Conservation (phyloP, 1,140 invertebrate species). For the Yoshiicerus persimilis region DNA sequence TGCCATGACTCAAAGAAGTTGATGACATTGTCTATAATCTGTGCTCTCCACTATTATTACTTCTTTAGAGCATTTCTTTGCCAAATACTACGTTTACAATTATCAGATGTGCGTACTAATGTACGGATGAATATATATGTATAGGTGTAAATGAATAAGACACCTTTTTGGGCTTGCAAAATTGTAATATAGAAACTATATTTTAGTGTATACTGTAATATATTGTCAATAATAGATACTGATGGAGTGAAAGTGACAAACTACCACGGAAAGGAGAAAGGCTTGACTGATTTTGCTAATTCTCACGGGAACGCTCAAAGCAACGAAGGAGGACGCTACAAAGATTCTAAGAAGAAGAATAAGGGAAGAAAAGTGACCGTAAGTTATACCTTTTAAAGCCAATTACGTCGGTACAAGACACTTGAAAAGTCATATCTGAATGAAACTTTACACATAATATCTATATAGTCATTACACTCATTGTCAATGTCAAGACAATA, state of each 20-base stretch:
- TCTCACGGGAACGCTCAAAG: slow-evolving; percentile 35
- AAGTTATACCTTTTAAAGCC: slow-evolving; percentile 8
- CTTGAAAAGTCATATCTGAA: neutral
- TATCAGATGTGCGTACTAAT: too few relatives aligned
- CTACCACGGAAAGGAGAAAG: slow-evolving; percentile 44
- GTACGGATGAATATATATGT: too few relatives aligned
- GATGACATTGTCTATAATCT: neutral
- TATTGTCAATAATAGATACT: slow-evolving; percentile 32
- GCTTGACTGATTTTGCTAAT: slow-evolving; percentile 39
- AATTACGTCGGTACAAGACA: neutral
- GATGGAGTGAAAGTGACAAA: slow-evolving; percentile 41
- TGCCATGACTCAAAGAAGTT: neutral
- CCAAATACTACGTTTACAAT: too few relatives aligned
- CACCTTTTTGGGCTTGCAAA: too few relatives aligned
- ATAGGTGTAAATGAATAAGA: too few relatives aligned
- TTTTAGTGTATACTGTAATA: too few relatives aligned
- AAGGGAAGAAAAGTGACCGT: slow-evolving; percentile 50
- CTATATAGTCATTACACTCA: neutral
- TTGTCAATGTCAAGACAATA: neutral
- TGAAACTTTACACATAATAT: neutral
- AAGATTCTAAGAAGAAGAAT: slow-evolving; percentile 49
- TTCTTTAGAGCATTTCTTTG: too few relatives aligned
- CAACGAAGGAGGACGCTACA: slow-evolving; percentile 46
- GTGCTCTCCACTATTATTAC: neutral
- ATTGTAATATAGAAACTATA: too few relatives aligned